Evolutionary conservation across 2,797 vertebrate species (phyloP).

Genomic region (Pagetopsis macropterus): DNA sequence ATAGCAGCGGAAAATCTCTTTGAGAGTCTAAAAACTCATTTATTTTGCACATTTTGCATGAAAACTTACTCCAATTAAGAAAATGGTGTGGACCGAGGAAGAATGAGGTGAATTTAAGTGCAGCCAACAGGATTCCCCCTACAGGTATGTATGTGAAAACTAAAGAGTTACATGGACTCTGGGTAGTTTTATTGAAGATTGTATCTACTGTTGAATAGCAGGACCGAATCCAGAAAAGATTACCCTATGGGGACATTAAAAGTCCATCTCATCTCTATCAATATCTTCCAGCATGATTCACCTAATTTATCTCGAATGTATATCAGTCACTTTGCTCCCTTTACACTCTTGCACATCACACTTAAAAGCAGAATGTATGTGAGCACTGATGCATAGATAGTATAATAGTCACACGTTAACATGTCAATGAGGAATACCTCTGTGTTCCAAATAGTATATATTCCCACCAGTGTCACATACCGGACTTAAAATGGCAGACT

Average conservation of each 20-base stretch:
- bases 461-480: constrained; percentile 48
- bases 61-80: no score
- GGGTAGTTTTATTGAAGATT: no score
- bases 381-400: background rate
- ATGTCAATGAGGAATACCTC: constrained; percentile 27
- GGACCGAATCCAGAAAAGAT: no score
- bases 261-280: no score
- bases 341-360: constrained; percentile 7
- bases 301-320: constrained; percentile 1
- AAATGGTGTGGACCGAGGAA: background rate
- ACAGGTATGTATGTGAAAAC: no score
- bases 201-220: no score
- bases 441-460: constrained; percentile 41
- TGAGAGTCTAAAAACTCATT: no score
- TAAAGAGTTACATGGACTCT: no score
- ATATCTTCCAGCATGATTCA: constrained; percentile 32
- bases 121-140: constrained; percentile 4
- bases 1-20: no score
- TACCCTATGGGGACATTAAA: no score
- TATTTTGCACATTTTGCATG: no score
- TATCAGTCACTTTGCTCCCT: constrained; percentile 21
- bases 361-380: background rate
- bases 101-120: constrained; percentile 6
- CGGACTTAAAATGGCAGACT: constrained; percentile 69
- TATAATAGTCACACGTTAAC: constrained; percentile 5